These are phyloP conservation scores for Sinocyclocheilus grahami DNA, from an alignment of 2,113 vertebrate species.

Conservation along the genomic window DNA sequence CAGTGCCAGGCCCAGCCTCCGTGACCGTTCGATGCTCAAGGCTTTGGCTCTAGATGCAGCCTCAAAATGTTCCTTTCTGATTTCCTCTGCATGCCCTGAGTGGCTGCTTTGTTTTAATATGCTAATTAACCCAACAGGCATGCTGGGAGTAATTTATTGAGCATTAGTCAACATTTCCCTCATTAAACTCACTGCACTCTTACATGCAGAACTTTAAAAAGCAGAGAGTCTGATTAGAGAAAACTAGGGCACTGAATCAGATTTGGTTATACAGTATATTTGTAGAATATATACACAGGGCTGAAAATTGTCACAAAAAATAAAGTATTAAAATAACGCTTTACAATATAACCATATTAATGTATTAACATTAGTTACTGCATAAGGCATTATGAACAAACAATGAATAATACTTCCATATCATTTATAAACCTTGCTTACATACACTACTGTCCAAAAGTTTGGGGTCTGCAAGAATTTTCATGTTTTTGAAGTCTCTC, in stretches of 20 bases:
- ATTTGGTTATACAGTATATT: background rate
- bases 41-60: constrained; percentile 51
- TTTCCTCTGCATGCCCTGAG: constrained; percentile 54
- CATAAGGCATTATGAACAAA: too few relatives aligned
- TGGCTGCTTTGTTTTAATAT: constrained; percentile 60
- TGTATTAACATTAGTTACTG: too few relatives aligned
- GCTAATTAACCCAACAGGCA: constrained; percentile 63
- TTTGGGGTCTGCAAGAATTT: too few relatives aligned
- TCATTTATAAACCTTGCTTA: too few relatives aligned
- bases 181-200: constrained; percentile 44
- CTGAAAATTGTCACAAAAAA: background rate
- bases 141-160: constrained; percentile 64
- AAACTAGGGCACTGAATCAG: constrained; percentile 13
- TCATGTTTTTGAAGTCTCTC: too few relatives aligned
- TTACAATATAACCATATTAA: too few relatives aligned
- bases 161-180: constrained; percentile 62
- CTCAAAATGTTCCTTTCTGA: constrained; percentile 51
- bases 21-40: constrained; percentile 41
- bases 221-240: constrained; percentile 23
- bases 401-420: too few relatives aligned
- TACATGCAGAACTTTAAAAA: constrained; percentile 35
- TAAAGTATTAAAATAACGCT: too few relatives aligned
- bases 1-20: background rate
- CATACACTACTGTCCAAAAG: too few relatives aligned
- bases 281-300: background rate